phyloP scores from a whole-genome alignment of 2,113 vertebrate genomes.

The Saimiri boliviensis region DNA sequence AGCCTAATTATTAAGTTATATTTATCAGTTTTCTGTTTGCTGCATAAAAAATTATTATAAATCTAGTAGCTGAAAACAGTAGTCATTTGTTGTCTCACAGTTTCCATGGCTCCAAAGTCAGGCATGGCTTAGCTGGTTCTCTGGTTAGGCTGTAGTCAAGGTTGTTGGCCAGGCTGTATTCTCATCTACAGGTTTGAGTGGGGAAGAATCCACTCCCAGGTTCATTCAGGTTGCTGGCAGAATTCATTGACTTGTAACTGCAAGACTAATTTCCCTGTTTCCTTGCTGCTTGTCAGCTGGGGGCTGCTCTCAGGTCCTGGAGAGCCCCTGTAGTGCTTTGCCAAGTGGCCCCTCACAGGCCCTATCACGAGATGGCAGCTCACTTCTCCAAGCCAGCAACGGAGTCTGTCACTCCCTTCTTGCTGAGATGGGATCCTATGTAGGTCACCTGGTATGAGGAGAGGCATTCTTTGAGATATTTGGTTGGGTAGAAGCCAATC shows the following conservation, averaged over 20 bases:
- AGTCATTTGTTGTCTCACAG: neutral
- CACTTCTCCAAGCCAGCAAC: neutral
- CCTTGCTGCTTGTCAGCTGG: neutral
- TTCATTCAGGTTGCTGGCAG: neutral
- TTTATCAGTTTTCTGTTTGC: neutral
- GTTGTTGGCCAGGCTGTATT: neutral
- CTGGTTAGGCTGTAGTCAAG: neutral
- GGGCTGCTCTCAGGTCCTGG: neutral
- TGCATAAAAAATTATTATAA: neutral
- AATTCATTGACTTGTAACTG: neutral
- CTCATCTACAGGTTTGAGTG: neutral
- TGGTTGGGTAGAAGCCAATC: neutral
- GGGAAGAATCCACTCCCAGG: neutral
- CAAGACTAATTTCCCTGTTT: neutral
- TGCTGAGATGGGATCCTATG: neutral
- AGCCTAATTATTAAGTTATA: neutral
- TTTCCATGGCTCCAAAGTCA: neutral
- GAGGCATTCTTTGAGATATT: neutral
- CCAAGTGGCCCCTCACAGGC: neutral
- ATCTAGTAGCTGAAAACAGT: neutral
- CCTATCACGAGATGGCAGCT: neutral
- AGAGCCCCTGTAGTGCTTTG: neutral
- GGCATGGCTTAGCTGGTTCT: neutral
- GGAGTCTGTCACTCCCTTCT: neutral
- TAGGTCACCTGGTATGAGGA: neutral